Evolutionary conservation across 2,113 vertebrate genomes (phyloP).

Genomic region (Pollachius pollachius): DNA sequence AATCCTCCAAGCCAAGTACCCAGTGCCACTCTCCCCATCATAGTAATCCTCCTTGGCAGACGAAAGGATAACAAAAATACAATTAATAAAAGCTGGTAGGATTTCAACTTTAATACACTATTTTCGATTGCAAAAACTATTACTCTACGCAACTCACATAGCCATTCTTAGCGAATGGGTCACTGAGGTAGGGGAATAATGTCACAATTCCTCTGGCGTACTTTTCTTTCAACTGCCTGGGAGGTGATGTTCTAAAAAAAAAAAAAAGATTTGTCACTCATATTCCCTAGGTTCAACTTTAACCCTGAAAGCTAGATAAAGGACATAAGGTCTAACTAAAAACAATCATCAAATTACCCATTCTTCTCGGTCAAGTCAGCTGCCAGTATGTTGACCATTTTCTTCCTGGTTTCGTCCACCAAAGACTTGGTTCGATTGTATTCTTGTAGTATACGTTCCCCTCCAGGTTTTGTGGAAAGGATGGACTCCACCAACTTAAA

Average conservation of each 20-base stretch:
- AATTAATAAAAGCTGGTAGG: constrained; percentile 8
- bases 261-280: not conserved
- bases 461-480: too few species aligned
- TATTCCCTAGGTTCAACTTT: constrained; percentile 1
- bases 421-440: too few species aligned
- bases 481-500: too few species aligned
- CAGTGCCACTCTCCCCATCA: constrained; percentile 25
- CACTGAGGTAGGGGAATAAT: constrained; percentile 32
- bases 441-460: too few species aligned
- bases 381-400: constrained; percentile 47
- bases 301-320: not conserved
- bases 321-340: not conserved
- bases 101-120: not conserved
- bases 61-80: constrained; percentile 1
- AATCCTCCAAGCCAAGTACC: constrained; percentile 24
- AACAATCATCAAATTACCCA: constrained; percentile 23
- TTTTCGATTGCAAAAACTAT: not conserved
- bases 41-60: constrained; percentile 28
- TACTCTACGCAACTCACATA: constrained; percentile 26
- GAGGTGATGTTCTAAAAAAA: constrained; percentile 30
- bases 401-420: constrained; percentile 29
- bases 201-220: constrained; percentile 44
- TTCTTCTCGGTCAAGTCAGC: constrained; percentile 43
- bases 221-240: constrained; percentile 34
- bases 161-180: constrained; percentile 24